These are phyloP conservation scores for Bothrops jararaca DNA, from an alignment of 2,113 vertebrate genomes.

Conservation along the genomic window DNA sequence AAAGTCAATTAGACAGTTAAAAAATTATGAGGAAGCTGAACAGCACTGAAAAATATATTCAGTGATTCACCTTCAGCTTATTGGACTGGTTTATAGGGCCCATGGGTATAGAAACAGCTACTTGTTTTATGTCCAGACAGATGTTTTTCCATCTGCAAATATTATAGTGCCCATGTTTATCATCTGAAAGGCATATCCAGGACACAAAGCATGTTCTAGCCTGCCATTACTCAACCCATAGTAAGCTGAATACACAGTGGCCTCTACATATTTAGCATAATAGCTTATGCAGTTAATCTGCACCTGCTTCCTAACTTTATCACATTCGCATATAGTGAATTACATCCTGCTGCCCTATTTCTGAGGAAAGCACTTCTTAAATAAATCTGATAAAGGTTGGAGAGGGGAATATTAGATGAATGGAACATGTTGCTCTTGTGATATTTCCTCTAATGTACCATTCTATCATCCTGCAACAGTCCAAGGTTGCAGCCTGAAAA, in stretches of 20 bases:
- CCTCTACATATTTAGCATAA: background rate
- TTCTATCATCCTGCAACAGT: background rate
- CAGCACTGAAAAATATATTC: no score
- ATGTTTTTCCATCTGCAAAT: background rate
- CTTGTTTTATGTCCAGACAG: background rate
- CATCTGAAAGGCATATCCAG: background rate
- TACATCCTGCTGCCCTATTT: constrained; percentile 8
- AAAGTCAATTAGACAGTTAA: background rate
- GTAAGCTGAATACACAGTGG: background rate
- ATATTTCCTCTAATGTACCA: background rate
- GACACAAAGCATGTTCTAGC: background rate
- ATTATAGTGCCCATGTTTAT: background rate
- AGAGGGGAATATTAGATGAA: background rate
- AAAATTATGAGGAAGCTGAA: background rate
- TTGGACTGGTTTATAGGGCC: background rate
- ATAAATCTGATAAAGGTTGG: constrained; percentile 13
- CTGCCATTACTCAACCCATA: background rate
- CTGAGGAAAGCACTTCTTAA: background rate
- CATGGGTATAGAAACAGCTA: background rate
- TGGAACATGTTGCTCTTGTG: background rate
- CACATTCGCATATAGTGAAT: background rate
- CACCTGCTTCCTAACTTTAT: background rate
- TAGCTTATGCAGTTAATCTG: background rate
- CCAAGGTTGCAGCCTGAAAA: background rate
- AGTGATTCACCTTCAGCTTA: background rate